A percentile compares a stretch with the other conserved stretches of the same genome.
Evolutionary conservation across 1,140 invertebrate genomes (phyloP).

Genomic region (Pogonognathellus flavescens): DNA sequence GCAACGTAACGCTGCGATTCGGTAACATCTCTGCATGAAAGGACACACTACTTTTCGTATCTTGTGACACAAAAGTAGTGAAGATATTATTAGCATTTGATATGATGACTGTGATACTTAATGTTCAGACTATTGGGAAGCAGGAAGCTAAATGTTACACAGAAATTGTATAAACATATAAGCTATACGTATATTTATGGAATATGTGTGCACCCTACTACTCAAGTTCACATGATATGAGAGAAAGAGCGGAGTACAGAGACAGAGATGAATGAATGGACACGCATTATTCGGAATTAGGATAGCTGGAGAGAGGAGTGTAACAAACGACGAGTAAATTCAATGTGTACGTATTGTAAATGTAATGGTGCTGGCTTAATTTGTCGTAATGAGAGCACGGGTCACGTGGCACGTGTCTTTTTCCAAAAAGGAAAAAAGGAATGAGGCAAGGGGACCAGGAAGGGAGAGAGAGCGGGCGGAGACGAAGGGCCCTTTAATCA

Average conservation of each 20-base stretch:
- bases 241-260: too few species aligned
- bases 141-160: too few species aligned
- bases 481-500: conserved; percentile 33
- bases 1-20: too few species aligned
- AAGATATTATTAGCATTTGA: neutral
- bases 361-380: conserved; percentile 13
- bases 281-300: neutral
- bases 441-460: neutral
- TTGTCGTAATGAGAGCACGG: conserved; percentile 27
- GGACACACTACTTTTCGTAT: too few species aligned
- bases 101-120: neutral
- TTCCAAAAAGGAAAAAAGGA: neutral
- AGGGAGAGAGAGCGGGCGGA: neutral
- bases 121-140: neutral
- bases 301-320: neutral
- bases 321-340: neutral
- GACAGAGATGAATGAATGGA: too few species aligned
- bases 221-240: too few species aligned
- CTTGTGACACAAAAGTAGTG: neutral
- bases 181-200: too few species aligned
- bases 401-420: conserved; percentile 38
- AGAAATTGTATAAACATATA: too few species aligned
- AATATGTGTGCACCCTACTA: too few species aligned
- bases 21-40: too few species aligned
- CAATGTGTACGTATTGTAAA: neutral